Conservation (phyloP, 2,888 invertebrate species). For the Pseudococcus longispinus region DNA sequence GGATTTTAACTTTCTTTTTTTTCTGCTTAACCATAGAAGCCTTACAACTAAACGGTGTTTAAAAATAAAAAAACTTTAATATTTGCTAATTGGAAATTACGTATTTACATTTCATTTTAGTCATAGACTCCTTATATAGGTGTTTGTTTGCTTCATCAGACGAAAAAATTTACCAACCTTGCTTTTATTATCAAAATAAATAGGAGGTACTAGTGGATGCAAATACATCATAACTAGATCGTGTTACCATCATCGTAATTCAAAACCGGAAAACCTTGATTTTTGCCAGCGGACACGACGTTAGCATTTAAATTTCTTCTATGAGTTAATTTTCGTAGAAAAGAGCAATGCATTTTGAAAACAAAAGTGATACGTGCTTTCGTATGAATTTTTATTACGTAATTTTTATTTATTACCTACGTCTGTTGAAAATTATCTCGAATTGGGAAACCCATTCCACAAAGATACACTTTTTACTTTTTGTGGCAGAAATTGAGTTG, state of each 20-base stretch:
- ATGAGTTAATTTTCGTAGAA: not conserved
- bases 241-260: not conserved
- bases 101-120: not conserved
- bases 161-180: not conserved
- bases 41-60: not conserved
- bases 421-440: not conserved
- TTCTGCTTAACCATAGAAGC: not conserved
- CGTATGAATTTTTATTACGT: not conserved
- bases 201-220: not conserved
- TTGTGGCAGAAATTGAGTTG: too few relatives aligned
- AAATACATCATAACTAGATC: not conserved
- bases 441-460: not conserved
- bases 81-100: not conserved
- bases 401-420: not conserved
- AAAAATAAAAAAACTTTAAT: not conserved
- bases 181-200: not conserved
- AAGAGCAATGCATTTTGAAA: not conserved
- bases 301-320: not conserved
- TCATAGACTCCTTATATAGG: not conserved
- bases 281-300: not conserved
- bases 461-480: too few relatives aligned
- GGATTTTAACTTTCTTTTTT: not conserved
- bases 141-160: not conserved
- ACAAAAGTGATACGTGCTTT: not conserved
- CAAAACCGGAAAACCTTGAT: conserved; percentile 13